These are phyloP conservation scores for Cetonia aurata DNA, from an alignment of 2,888 invertebrate genomes.

Conservation along the genomic window DNA sequence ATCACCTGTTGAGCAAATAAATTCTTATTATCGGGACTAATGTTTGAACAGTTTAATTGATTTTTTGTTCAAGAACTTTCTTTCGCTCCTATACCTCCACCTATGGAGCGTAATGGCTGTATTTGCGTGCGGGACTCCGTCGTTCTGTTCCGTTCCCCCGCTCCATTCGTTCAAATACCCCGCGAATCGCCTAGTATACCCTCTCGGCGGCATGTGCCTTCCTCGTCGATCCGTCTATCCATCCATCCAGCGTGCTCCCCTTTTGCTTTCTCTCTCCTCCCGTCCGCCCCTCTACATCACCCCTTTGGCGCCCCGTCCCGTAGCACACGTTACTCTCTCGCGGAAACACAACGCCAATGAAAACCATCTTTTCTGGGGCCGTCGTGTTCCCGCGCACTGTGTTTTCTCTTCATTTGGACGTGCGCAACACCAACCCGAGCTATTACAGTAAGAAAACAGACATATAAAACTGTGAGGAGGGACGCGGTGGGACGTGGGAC, in stretches of 20 bases:
- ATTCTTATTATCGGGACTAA: no score
- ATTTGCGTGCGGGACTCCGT: slow-evolving; percentile 63
- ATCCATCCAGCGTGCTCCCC: slow-evolving; percentile 43
- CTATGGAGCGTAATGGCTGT: slow-evolving; percentile 63
- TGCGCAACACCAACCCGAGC: slow-evolving; percentile 66
- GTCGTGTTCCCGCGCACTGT: slow-evolving; percentile 61
- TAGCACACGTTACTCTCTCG: slow-evolving; percentile 50
- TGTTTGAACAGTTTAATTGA: no score
- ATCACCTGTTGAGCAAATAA: no score
- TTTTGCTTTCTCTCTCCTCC: slow-evolving; percentile 52
- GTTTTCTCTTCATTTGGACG: slow-evolving; percentile 67
- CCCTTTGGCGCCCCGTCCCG: slow-evolving; percentile 6
- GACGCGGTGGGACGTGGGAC: slow-evolving; percentile 55
- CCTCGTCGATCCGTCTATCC: slow-evolving; percentile 44
- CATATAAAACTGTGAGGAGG: slow-evolving; percentile 68
- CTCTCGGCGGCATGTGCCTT: slow-evolving; percentile 11
- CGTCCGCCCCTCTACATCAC: slow-evolving; percentile 47
- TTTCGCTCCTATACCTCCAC: no score
- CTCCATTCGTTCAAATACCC: slow-evolving; percentile 35
- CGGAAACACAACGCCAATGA: slow-evolving; percentile 66
- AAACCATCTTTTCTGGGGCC: slow-evolving; percentile 62
- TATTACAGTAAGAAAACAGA: slow-evolving; percentile 72
- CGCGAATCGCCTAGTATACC: slow-evolving; percentile 32
- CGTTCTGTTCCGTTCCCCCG: slow-evolving; percentile 2
- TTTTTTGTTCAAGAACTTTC: no score